Conservation (phyloP, 1,140 invertebrate species). For the Calliopsis andreniformis region DNA sequence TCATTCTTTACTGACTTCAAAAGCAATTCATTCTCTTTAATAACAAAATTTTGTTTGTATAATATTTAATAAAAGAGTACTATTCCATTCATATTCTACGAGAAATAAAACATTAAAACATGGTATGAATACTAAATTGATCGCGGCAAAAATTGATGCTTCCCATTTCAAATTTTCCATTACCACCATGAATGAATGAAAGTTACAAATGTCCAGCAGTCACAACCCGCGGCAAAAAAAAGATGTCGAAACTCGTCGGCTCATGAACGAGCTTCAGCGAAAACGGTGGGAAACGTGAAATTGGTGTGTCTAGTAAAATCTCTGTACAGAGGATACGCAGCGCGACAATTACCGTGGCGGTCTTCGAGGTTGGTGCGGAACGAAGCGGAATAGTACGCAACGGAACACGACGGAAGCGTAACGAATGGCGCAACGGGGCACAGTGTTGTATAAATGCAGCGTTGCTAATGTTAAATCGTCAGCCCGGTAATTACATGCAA, state of each 20-base stretch:
- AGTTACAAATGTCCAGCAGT: neutral
- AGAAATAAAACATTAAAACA: too few relatives aligned
- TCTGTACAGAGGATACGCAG: conserved; percentile 1
- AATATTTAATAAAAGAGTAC: too few relatives aligned
- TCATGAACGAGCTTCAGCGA: neutral
- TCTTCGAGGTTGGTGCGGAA: conserved; percentile 34
- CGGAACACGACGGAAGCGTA: conserved; percentile 60
- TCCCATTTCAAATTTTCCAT: neutral
- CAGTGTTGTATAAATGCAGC: conserved; percentile 68
- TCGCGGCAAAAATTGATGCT: neutral
- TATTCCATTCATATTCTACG: too few relatives aligned
- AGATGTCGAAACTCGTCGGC: neutral
- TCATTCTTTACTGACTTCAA: too few relatives aligned
- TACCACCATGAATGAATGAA: conserved; percentile 6
- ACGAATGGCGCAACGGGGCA: conserved; percentile 52
- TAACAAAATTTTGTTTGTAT: too few relatives aligned
- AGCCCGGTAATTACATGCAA: conserved; percentile 70
- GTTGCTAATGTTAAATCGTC: conserved; percentile 72
- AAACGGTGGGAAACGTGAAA: conserved; percentile 1
- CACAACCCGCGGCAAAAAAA: neutral
- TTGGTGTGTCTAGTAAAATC: conserved; percentile 20
- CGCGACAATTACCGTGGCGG: conserved; percentile 26
- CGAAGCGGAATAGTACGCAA: conserved; percentile 47
- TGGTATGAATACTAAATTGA: too few relatives aligned
- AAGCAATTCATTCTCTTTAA: conserved; percentile 8